Evolutionary conservation across 2,113 vertebrate genomes (phyloP), one percentile per base, ranked within the genome.

Genomic region (Perognathus longimembris): DNA sequence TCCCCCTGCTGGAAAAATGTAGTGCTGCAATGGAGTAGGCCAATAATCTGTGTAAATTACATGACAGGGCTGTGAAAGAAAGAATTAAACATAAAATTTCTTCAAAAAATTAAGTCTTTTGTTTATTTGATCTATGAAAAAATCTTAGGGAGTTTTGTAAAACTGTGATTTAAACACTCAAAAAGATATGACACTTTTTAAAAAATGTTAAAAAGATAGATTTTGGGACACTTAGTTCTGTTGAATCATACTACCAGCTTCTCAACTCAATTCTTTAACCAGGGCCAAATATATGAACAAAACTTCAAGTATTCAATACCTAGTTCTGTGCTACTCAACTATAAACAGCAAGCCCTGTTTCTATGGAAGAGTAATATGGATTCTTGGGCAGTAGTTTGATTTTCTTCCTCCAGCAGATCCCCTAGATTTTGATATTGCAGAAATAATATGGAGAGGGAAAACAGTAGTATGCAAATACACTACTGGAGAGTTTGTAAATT

Each of bases 31-130:
- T 0, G 99, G 99, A 96, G 99, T 99, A 15, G 99, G 99, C 14
- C 99, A 98, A 95, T 99, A 99, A 91, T 99, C 99, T 3, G 99
- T 99, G 95, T 99, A 99, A 94, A 99, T 98, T 42, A 99, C 99
- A 63, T 99, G 99, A 92, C 99, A 99, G 2, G 99, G 99, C 99
- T 99, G 85, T 40, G 91, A 83, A 92, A n/a, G n/a, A n/a, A n/a
- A 0, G 82, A 86, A 90, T 3, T 81, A 90, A 34, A 32, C 59
- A 61, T 61, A 24, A 61, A 61, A 61, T 54, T 54, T 54, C 50
- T 54, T 54, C 15, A 54, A 54, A 54, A 54, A 54, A n/a, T n/a
- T 54, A 15, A 54, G 50, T 54, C 50, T 54, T 54, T 3, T 21
- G 4, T 38, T 6, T 34, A 69, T 83, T 50, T 89, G 12, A 85